Percentiles rank a stretch among this genome's conserved stretches.
Conservation (phyloP, 2,113 vertebrate species). For the Emydocephalus ijimae region DNA sequence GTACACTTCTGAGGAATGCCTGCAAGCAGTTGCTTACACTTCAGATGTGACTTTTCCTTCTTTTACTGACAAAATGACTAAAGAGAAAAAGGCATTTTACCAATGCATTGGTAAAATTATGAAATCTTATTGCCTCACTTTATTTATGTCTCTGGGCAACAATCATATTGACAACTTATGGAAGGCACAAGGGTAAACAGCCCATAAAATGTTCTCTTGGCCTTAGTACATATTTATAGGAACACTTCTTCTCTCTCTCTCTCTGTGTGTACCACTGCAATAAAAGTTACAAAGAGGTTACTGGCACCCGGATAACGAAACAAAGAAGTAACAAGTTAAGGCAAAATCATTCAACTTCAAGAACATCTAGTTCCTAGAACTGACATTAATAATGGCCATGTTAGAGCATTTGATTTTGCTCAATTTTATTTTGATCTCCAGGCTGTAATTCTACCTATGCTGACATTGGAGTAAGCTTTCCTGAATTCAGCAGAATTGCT, state of each 20-base stretch:
- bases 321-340: conserved; percentile 11
- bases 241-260: conserved; percentile 1
- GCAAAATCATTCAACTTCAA: not conserved
- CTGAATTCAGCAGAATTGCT: conserved; percentile 28
- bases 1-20: not conserved
- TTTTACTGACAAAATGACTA: not conserved
- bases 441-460: not conserved
- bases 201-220: conserved; percentile 13
- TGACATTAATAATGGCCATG: not conserved
- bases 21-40: not conserved
- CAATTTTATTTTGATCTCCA: conserved; percentile 23
- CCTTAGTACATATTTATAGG: not conserved
- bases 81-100: not conserved
- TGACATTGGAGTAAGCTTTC: conserved; percentile 31
- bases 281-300: not conserved
- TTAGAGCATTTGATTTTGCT: not conserved
- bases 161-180: conserved; percentile 44
- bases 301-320: not conserved
- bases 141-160: conserved; percentile 19
- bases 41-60: not conserved
- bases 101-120: not conserved
- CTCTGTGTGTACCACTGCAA: not conserved
- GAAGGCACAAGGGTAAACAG: conserved; percentile 36
- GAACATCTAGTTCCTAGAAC: not conserved
- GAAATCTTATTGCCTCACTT: not conserved